These are phyloP conservation scores for Solenopsis fugax DNA, from an alignment of 1,140 invertebrate species.

Conservation along the genomic window DNA sequence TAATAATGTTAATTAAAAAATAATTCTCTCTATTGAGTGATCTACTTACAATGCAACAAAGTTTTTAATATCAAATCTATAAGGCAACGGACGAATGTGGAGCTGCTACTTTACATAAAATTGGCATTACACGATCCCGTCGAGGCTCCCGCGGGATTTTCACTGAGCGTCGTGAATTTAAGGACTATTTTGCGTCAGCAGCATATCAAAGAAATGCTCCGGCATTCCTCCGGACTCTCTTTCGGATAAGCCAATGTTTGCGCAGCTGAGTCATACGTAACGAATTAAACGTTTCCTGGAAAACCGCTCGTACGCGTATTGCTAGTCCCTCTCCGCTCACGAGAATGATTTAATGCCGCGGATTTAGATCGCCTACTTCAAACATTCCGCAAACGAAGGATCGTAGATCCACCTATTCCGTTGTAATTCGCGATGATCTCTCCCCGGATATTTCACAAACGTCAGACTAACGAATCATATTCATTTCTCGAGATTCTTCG, in stretches of 20 bases:
- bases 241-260: constrained; percentile 49
- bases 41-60: neutral
- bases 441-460: constrained; percentile 34
- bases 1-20: neutral
- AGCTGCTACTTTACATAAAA: constrained; percentile 27
- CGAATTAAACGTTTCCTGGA: constrained; percentile 45
- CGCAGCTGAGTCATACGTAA: constrained; percentile 58
- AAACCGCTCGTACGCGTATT: constrained; percentile 37
- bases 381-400: constrained; percentile 47
- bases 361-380: constrained; percentile 44
- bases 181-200: constrained; percentile 21
- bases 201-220: constrained; percentile 46
- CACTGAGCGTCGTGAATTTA: constrained; percentile 30
- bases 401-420: constrained; percentile 49
- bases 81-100: neutral
- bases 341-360: constrained; percentile 48
- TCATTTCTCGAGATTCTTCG: neutral
- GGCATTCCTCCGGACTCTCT: constrained; percentile 46
- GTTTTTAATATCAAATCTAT: neutral
- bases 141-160: neutral
- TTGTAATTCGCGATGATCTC: constrained; percentile 44
- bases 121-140: constrained; percentile 10
- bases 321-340: constrained; percentile 14
- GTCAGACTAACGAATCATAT: constrained; percentile 39
- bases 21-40: neutral